Base-by-base conservation (phyloP, 2,888 invertebrate genomes). In the Leptinotarsa tumamoca region DNA sequence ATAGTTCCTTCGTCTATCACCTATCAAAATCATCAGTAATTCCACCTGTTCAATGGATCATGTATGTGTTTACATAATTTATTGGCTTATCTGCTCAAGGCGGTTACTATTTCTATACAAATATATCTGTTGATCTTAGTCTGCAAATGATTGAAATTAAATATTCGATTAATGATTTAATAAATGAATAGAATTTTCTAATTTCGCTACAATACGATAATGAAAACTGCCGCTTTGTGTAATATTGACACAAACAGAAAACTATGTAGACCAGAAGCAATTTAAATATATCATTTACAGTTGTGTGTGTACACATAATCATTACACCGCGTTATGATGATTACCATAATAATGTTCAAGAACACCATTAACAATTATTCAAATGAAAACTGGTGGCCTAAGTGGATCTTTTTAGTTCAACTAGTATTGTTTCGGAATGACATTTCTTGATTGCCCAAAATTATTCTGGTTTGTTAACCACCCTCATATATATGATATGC, bases 321-420 rank as follows among this genome's bases (percentile, higher is more conserved):
- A 77, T 52, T 72, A 77, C 18, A 73, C 72, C 77, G 69, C 74
- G 74, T 77, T 66, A 77, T 74, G 71, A 68, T 74, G 72, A 78
- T 78, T 75, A 74, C 71, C 67, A 76, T 52, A 71, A 68, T 74
- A 61, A 72, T 71, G 54, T 54, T 72, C 75, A 72, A 76, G 72
- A 73, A 76, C 61, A 73, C 67, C 33, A 58, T 67, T 58, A 72
- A 18, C 75, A 75, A 73, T 79, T 75, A 79, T 77, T 75, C 67
- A 77, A 79, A 79, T 77, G 74, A 67, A 68, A 68, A 18, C 71
- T 43, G 33, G 73, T 54, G 49, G 67, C 51, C 49, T 73, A 77
- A 74, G 73, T 73, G 75, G 77, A 75, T 73, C 75, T 77, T 75
- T 56, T 77, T 79, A 79, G 79, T 79, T 79, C 79, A 27, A 51